A percentile compares a stretch with the other conserved stretches of the same genome.
Evolutionary conservation across 2,888 invertebrate species (phyloP).

Genomic region (Strigamia crassipes): DNA sequence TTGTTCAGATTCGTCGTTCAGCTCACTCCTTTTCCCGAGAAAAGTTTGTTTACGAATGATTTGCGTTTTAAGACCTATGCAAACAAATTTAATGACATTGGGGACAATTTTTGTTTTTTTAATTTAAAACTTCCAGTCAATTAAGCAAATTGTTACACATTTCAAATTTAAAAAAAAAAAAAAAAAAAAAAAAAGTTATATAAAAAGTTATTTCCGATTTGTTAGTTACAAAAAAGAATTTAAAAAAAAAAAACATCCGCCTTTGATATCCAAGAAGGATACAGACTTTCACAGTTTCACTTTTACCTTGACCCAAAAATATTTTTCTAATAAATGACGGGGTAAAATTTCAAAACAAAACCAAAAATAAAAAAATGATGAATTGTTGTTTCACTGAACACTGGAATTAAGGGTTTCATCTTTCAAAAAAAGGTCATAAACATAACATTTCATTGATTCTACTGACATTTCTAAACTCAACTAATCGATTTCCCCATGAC

Average conservation of each 20-base stretch:
- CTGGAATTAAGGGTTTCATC: not conserved
- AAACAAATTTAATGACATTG: not conserved
- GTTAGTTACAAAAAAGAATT: not conserved
- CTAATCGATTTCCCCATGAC: conserved; percentile 1
- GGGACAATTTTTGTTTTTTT: not conserved
- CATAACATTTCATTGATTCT: not conserved
- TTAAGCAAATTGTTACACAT: not conserved
- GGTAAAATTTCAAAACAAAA: not conserved
- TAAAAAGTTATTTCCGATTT: not conserved
- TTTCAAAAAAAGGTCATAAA: conserved; percentile 31
- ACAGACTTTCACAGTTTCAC: not conserved
- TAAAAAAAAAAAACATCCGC: conserved; percentile 11
- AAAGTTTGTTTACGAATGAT: not conserved
- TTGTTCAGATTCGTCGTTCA: not conserved
- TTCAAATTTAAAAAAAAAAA: not conserved
- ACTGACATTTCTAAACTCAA: conserved; percentile 27
- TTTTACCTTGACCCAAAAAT: conserved; percentile 15
- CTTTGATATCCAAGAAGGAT: conserved; percentile 28
- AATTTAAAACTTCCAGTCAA: not conserved
- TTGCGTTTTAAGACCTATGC: not conserved
- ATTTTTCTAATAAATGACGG: not conserved
- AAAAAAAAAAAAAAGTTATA: not conserved
- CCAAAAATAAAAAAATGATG: not conserved
- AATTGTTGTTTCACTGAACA: not conserved
- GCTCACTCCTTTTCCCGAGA: not conserved